A percentile compares a stretch with the other conserved stretches of the same genome.
Conservation (phyloP, 2,888 invertebrate species). For the Tromatobia lineatoria region DNA sequence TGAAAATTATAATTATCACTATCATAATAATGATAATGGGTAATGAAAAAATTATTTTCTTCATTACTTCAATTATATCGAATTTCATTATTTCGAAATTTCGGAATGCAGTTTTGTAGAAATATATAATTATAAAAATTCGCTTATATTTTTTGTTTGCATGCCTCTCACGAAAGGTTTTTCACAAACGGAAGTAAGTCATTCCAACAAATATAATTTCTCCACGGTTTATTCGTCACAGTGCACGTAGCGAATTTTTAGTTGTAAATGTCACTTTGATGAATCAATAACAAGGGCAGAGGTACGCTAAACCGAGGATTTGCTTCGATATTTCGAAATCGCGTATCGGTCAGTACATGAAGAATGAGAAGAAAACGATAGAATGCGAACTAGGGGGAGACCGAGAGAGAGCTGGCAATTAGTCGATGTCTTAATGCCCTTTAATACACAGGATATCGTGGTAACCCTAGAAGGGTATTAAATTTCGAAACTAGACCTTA, state of each 20-base stretch:
- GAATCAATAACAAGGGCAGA: slow-evolving; percentile 29
- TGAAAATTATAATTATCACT: no score
- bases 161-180: slow-evolving; percentile 72
- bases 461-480: slow-evolving; percentile 82
- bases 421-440: slow-evolving; percentile 78
- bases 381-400: slow-evolving; percentile 27
- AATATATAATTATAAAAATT: no score
- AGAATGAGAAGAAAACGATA: neutral
- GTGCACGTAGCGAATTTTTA: slow-evolving; percentile 35
- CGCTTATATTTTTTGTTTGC: slow-evolving; percentile 67
- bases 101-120: no score
- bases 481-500: slow-evolving; percentile 80
- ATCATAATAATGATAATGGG: no score
- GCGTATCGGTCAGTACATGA: neutral
- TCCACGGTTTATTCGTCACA: neutral
- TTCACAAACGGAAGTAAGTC: slow-evolving; percentile 72
- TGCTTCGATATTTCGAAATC: neutral
- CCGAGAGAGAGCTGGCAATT: slow-evolving; percentile 73
- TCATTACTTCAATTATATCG: no score
- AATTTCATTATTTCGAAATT: no score
- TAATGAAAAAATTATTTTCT: no score
- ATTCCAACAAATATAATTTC: slow-evolving; percentile 8
- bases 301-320: neutral
- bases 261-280: slow-evolving; percentile 55
- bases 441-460: slow-evolving; percentile 70